Base-by-base conservation (phyloP, 2,797 vertebrate genomes). In the Strix occidentalis region DNA sequence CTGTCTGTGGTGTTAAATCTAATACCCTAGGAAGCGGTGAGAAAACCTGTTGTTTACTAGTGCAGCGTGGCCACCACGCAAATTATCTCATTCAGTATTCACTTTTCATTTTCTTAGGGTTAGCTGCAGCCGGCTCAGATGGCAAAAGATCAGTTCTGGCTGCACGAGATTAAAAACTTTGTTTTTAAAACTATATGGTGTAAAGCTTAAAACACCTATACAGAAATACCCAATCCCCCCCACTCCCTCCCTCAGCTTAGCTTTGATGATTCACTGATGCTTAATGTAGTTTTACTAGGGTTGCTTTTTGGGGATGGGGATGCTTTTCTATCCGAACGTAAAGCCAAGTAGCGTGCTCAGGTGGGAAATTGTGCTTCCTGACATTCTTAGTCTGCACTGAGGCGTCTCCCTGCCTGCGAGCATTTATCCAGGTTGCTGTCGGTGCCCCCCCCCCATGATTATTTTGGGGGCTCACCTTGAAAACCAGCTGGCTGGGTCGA, bases 371-470 rank as follows among this genome's bases (percentile, higher is more conserved):
- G 14, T 60, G 25, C 16, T 16, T 8, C 58, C 46, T 68, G 74
- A 1, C 3, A 5, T 13, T 16, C 23, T 11, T 3, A 7, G 21
- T 35, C 45, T 48, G 76, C 63, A 0, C n/a, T 0, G 8, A 37
- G 54, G 45, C 25, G 25, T 66, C 78, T 51, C 61, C 13, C 9
- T 14, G 43, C 19, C 68, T 18, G 29, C 6, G 17, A 13, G 14
- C 5, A 1, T 10, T 9, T 4, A 3, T 4, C 7, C 78, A 5
- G 58, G n/a, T 1, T 19, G 85, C 68, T 46, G 46, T 0, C 1
- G 13, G 31, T 41, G 69, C 58, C 64, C 24, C 58, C 64, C 24
- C 46, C 11, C 5, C 1, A 0, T 8, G 43, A 1, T 31, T 19
- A 13, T 63, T 72, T 8, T 14, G 37, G 80, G 74, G 61, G 14